Base-by-base conservation (phyloP, 2,888 invertebrate species). In the Ochropleura leucogaster region DNA sequence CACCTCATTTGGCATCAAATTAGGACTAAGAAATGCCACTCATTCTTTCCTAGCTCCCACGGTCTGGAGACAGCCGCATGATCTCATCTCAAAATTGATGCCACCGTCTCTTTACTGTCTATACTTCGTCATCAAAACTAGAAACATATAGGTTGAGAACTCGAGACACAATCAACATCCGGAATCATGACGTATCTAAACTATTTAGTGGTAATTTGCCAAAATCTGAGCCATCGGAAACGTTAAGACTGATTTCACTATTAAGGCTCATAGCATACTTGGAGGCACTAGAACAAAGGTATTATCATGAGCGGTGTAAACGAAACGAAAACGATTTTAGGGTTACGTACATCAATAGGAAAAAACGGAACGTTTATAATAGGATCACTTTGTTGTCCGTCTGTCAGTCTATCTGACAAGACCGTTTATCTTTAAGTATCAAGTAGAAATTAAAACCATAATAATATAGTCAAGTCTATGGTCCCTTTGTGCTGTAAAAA, bases 201-300 rank as follows among this genome's bases (percentile, higher is more conserved):
- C 82, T 65, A 70, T 84, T 84, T 64, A 40, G 77, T 82, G 82
- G 81, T 84, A 49, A 80, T 70, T 75, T 82, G 85, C 85, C 82
- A 82, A 84, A 76, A 76, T 14, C 10, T 59, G 40, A 40, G 60
- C 47, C 42, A 80, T 64, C 60, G 67, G 46, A 55, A 71, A 47
- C 59, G 44, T 10, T 6, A 30, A 44, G n/a, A 51, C 16, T 68
- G 63, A 64, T 79, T 46, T 69, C 40, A 6, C 59, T 55, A 68
- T 65, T 49, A 55, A 59, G 30, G 59, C 16, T 59, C 16, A 40
- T 40, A 40, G 59, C 40, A 16, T 40, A 59, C 59, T 16, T 59
- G 59, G 16, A 40, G 16, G 16, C 59, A 40, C 40, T 40, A 30
- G 3, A 30, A 3, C 30, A 3, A 3, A 30, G 30, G 30, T 3